Evolutionary conservation across 30 jellyfish, hydroid and myxozoan species (phyloP), one percentile per base, ranked within the genome.

Genomic region (Chironex yamaguchii): DNA sequence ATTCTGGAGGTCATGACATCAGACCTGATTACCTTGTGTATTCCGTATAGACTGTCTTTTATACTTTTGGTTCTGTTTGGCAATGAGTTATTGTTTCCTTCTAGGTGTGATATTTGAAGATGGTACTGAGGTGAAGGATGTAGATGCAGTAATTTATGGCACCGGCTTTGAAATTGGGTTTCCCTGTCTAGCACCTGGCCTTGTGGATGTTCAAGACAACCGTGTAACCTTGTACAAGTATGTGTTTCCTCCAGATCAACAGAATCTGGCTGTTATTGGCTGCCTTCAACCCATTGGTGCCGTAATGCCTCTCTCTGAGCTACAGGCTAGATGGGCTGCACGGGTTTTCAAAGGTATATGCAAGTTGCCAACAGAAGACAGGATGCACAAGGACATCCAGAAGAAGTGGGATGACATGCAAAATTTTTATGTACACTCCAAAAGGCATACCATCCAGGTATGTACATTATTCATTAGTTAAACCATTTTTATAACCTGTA

Each of bases 271-370:
- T n/a, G 67, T 85, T 29, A 48, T 91, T 21, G 98, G 98, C 1
- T 85, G 91, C 83, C 26, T 91, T 28, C 98, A 91, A 50, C 98
- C 98, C 3, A 21, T 84, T 34, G 98, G 98, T 23, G 93, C 98
- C 22, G 23, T 85, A 1, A 91, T 84, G 93, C 98, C 98, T 0
- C 35, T 91, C 52, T 72, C 92, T 17, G 98, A 91, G 26, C 54
- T 91, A 58, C 98, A 91, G 53, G 89, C 93, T 35, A 84, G 98
- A 6, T 75, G 92, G 92, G 98, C 96, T 17, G 81, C 62, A 50
- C 70, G 71, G 49, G 98, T 91, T 0, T 91, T 91, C 72, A 79
- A 32, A 22, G 92, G 95, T 3, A 64, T 28, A 33, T 54, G 79
- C 23, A 1, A 11, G 0, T 62, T 91, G 32, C 96, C 98, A 31